Evolutionary conservation across 2,797 vertebrate genomes (phyloP).

Genomic region (Pelodytes ibericus): DNA sequence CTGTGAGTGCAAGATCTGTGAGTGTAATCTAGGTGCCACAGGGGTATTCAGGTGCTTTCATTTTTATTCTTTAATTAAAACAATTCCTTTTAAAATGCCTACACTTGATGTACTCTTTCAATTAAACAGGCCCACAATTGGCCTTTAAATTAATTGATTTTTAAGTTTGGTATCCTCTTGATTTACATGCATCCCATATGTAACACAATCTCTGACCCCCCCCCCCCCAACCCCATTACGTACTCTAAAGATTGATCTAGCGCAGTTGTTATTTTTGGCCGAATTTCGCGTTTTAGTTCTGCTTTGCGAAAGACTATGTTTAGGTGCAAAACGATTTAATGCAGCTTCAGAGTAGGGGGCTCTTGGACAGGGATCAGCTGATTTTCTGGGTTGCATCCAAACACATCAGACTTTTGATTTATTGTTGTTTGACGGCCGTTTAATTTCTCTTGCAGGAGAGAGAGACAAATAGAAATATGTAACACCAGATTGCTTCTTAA

Average conservation of each 20-base stretch:
- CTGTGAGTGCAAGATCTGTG: too few relatives aligned
- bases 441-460: constrained; percentile 9
- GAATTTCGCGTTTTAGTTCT: constrained; percentile 60
- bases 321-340: constrained; percentile 67
- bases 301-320: constrained; percentile 58
- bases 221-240: constrained; percentile 63
- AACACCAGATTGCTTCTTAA: not conserved
- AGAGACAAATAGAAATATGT: constrained; percentile 9
- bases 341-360: constrained; percentile 60
- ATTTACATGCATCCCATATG: constrained; percentile 67
- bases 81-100: too few relatives aligned
- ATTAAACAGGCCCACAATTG: too few relatives aligned
- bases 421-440: constrained; percentile 5
- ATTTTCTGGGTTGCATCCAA: constrained; percentile 58
- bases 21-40: too few relatives aligned
- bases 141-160: too few relatives aligned
- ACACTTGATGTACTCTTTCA: too few relatives aligned
- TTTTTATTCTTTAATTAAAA: too few relatives aligned
- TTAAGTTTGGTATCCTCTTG: constrained; percentile 65
- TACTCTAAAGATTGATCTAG: constrained; percentile 63
- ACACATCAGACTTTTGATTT: constrained; percentile 38
- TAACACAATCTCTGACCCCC: constrained; percentile 67
- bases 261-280: constrained; percentile 71
- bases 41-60: too few relatives aligned
- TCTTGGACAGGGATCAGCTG: constrained; percentile 66